Evolutionary conservation across 2,888 invertebrate species (phyloP).

Genomic region (Spialia ferax): DNA sequence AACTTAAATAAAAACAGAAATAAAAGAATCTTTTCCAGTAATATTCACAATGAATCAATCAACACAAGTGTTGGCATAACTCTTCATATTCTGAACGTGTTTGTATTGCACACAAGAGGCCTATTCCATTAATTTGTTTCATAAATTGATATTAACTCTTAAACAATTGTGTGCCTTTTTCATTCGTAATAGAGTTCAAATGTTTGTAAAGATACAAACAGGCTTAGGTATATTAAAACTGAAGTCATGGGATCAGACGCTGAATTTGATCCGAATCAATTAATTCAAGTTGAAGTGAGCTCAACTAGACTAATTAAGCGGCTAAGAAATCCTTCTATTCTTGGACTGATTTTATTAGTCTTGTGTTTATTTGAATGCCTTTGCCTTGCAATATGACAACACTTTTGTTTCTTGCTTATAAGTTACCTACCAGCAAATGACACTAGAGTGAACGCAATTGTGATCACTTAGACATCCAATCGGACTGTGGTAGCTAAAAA

Average conservation of each 20-base stretch:
- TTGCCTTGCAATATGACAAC: too few relatives aligned
- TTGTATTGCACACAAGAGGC: slow-evolving; percentile 39
- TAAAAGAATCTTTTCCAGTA: not conserved
- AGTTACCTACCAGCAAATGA: too few relatives aligned
- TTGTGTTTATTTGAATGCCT: not conserved
- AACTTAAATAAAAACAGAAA: not conserved
- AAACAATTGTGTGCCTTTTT: slow-evolving; percentile 10
- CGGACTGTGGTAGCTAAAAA: too few relatives aligned
- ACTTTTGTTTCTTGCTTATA: too few relatives aligned
- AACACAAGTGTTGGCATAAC: slow-evolving; percentile 35
- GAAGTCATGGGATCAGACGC: slow-evolving; percentile 31
- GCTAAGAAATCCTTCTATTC: slow-evolving; percentile 10
- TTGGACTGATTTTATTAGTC: slow-evolving; percentile 2
- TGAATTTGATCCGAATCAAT: slow-evolving; percentile 30
- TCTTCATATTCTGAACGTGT: slow-evolving; percentile 30
- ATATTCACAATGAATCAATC: slow-evolving; percentile 35
- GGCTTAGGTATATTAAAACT: slow-evolving; percentile 29
- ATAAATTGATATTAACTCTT: slow-evolving; percentile 25
- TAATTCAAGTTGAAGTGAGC: slow-evolving; percentile 25
- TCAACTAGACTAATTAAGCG: slow-evolving; percentile 23
- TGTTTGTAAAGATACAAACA: not conserved
- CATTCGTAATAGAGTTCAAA: slow-evolving; percentile 12
- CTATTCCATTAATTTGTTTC: slow-evolving; percentile 35
- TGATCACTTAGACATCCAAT: too few relatives aligned
- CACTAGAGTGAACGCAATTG: too few relatives aligned